These are phyloP conservation scores for Anhinga rufa DNA, from an alignment of 2,113 vertebrate species.

Conservation along the genomic window DNA sequence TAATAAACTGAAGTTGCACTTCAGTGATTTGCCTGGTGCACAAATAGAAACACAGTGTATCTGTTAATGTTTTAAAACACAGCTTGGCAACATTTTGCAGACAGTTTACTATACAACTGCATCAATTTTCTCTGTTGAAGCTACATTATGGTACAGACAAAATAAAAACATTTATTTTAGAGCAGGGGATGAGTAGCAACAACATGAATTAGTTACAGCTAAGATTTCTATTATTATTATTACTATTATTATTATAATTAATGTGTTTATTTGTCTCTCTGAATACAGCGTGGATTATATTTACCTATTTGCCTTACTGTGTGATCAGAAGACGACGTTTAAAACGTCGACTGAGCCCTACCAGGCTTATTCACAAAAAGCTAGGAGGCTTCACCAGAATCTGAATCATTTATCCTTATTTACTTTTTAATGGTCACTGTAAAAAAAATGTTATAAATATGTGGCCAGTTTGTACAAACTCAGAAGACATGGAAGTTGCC, in stretches of 20 bases:
- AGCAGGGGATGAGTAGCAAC: neutral
- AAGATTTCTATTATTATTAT: neutral
- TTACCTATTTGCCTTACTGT: neutral
- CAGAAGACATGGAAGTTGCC: neutral
- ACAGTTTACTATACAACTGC: neutral
- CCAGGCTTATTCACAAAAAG: neutral
- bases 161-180: slow-evolving; percentile 14
- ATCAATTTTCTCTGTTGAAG: neutral
- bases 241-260: neutral
- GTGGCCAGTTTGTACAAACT: neutral
- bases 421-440: neutral
- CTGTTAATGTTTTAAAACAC: neutral
- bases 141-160: neutral
- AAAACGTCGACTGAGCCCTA: neutral
- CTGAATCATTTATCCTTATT: neutral
- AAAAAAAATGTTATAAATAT: neutral
- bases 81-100: neutral
- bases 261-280: neutral
- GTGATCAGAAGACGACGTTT: neutral
- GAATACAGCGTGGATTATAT: neutral
- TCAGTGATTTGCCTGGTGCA: neutral
- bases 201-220: neutral
- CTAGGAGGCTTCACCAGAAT: neutral
- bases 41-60: neutral
- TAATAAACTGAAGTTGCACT: neutral